Base-by-base conservation (phyloP, 2,888 invertebrate species). In the Nyleta sp. region DNA sequence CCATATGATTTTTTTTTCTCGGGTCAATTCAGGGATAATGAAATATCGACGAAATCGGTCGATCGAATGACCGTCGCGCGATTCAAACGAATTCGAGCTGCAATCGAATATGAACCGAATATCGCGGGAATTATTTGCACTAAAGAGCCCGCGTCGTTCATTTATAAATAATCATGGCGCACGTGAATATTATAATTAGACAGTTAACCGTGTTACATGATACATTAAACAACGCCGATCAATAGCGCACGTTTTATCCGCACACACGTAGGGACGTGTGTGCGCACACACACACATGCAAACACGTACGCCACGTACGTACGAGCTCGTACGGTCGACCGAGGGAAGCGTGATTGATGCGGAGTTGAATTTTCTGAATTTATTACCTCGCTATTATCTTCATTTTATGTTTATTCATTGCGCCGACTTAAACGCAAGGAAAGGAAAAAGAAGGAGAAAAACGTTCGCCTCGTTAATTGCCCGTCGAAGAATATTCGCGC, bases 181-280 rank as follows among this genome's bases (percentile, higher is more conserved):
- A 59, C 31, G 59, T 50, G 35, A 57, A 67, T 67, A 67, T 67
- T 67, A 60, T 74, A 65, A 78, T 78, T 62, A 78, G 72, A 72
- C 68, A 68, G 60, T 68, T 44, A 60, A 72, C 65, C n/a, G 62
- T 62, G 55, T 73, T 78, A 78, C 65, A 71, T 65, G 68, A 76
- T 70, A 64, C 62, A 70, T 70, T 77, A 59, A 72, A 65, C 59
- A 67, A 59, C 72, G 38, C 18, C 72, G 77, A 77, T 77, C 77
- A 77, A 77, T 77, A 76, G 67, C 60, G 62, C 65, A 42, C 53
- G 67, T 67, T 72, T 71, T 72, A 55, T 74, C 7, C 60, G 5
- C 28, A 64, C 48, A 60, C 44, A 62, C 53, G 20, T 18, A 44
- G 31, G 8, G 31, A 33, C 24, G 42, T 17, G 3, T 40, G 11